Evolutionary conservation across 2,888 invertebrate genomes (phyloP), one percentile per base, ranked within the genome.

Genomic region (Caenorhabditis plicata): DNA sequence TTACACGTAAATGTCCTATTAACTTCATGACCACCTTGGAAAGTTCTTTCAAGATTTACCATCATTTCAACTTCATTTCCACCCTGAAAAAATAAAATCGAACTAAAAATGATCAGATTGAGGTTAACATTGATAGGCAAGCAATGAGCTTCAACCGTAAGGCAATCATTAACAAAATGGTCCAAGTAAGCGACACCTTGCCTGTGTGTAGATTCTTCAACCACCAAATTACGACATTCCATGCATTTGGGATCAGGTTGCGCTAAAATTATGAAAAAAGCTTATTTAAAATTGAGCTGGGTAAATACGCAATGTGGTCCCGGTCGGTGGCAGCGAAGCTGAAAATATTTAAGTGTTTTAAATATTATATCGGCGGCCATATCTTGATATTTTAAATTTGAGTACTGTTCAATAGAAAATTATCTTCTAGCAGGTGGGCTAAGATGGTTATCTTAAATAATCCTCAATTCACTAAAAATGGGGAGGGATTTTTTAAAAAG

Each of bases 191-290:
- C 65, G 9, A 58, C 47, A 25, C 67, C 68, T 57, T 55, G 48
- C 15, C 42, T 53, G 27, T 49, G 42, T 5, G 23, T 39, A 9
- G 66, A 54, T n/a, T 60, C 53, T 35, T 50, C 54, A 15, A 58
- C 66, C 2, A 71, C 55, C 31, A 68, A 46, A 26, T 64, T 55
- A 2, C 62, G 51, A 39, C 71, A 71, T 53, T 68, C 66, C 66
- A 64, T 66, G 42, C 68, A 71, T 1, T n/a, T n/a, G n/a, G 63
- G 50, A 33, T 58, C 62, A n/a, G n/a, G n/a, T n/a, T n/a, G n/a
- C n/a, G n/a, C n/a, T n/a, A n/a, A n/a, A n/a, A n/a, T n/a, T n/a
- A n/a, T n/a, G n/a, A n/a, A n/a, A n/a, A n/a, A n/a, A n/a, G n/a
- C n/a, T n/a, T n/a, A n/a, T n/a, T n/a, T n/a, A n/a, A n/a, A n/a